phyloP scores from a whole-genome alignment of 1,140 invertebrate genomes.

The Drosophila auraria region DNA sequence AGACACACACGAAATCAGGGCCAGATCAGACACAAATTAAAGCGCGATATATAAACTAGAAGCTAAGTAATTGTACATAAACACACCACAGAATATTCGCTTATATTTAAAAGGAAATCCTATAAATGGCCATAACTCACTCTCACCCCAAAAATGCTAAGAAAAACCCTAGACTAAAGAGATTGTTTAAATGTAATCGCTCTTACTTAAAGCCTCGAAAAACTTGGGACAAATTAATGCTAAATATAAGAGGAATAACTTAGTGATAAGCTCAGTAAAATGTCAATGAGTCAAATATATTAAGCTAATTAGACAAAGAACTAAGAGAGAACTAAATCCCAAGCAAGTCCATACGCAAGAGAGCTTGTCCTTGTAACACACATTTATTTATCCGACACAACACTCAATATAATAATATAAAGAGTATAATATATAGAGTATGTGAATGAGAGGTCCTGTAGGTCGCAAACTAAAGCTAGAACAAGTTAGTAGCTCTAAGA shows the following conservation, averaged over 20 bases:
- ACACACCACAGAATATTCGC: slow-evolving; percentile 3
- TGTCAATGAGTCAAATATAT: slow-evolving; percentile 30
- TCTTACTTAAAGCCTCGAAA: slow-evolving; percentile 15
- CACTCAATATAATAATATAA: slow-evolving; percentile 10
- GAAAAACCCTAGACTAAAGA: slow-evolving; percentile 21
- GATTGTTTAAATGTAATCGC: slow-evolving; percentile 34
- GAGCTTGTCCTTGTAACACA: slow-evolving; percentile 26
- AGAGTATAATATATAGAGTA: slow-evolving; percentile 10
- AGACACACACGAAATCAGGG: slow-evolving; percentile 8
- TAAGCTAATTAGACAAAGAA: slow-evolving; percentile 17
- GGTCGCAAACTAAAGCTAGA: slow-evolving; percentile 32
- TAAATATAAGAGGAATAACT: neutral
- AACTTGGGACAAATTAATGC: neutral
- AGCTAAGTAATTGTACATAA: slow-evolving; percentile 43
- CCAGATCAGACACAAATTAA: slow-evolving; percentile 3
- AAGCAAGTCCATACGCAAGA: slow-evolving; percentile 17
- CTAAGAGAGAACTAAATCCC: slow-evolving; percentile 2
- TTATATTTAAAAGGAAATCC: slow-evolving; percentile 11
- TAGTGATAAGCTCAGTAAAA: slow-evolving; percentile 24
- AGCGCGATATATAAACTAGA: slow-evolving; percentile 3
- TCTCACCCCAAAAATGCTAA: neutral
- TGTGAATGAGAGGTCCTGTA: slow-evolving; percentile 15
- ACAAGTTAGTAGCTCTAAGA: neutral
- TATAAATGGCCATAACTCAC: slow-evolving; percentile 30
- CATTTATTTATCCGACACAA: slow-evolving; percentile 16